phyloP scores from a whole-genome alignment of 2,113 vertebrate genomes.

The Rhipidura dahli region DNA sequence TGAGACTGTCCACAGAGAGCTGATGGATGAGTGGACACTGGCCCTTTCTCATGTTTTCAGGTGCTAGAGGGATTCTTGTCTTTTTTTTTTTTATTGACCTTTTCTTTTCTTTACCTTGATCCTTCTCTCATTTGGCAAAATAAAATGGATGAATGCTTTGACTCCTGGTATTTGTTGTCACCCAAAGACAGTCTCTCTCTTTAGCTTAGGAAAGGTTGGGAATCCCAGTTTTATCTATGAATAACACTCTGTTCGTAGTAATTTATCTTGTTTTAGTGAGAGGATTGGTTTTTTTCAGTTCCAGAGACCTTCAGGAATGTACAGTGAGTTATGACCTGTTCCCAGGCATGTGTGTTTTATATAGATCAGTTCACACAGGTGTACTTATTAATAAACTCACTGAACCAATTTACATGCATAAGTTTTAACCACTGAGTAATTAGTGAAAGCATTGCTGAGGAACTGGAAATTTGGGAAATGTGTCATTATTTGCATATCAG shows the following conservation, averaged over 20 bases:
- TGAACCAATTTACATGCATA: conserved; percentile 52
- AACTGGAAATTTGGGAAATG: conserved; percentile 69
- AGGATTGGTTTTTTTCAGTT: not conserved
- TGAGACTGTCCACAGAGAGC: not conserved
- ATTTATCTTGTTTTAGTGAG: not conserved
- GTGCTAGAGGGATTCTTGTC: not conserved
- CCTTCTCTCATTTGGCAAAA: not conserved
- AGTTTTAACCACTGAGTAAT: conserved; percentile 48
- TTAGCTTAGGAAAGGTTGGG: not conserved
- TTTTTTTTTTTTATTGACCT: not conserved
- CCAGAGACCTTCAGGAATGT: not conserved
- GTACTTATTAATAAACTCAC: conserved; percentile 45
- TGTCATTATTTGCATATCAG: conserved; percentile 69
- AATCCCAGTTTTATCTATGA: not conserved
- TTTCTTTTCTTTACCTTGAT: not conserved
- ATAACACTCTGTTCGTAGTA: not conserved
- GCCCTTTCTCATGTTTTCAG: not conserved
- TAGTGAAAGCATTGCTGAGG: conserved; percentile 35
- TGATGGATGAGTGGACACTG: not conserved
- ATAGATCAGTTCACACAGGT: conserved; percentile 48
- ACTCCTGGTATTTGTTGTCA: not conserved
- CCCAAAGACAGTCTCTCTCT: not conserved
- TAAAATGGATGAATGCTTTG: not conserved
- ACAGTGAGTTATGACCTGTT: conserved; percentile 2
- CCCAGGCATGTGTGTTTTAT: not conserved